Conservation (phyloP, 2,113 vertebrate genomes). For the Globicephala melas region DNA sequence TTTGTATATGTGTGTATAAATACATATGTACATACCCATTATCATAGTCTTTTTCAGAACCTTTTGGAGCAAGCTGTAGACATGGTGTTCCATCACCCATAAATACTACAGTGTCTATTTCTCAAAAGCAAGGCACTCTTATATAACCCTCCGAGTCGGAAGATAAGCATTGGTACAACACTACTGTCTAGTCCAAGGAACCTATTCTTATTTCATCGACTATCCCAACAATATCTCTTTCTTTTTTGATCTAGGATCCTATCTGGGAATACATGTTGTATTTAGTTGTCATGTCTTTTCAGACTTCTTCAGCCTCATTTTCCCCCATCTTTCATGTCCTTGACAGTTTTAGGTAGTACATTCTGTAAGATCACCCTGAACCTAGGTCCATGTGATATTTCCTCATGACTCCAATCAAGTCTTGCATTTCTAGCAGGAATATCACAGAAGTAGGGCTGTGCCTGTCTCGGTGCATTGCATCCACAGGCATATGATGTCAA, state of each 20-base stretch:
- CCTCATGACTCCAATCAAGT: background rate
- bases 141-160: background rate
- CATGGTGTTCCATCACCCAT: background rate
- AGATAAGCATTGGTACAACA: background rate
- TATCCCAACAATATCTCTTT: background rate
- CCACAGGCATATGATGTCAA: background rate
- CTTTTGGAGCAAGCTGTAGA: background rate
- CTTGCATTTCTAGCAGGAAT: slow-evolving; percentile 2
- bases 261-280: background rate
- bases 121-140: background rate
- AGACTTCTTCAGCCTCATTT: slow-evolving; percentile 25
- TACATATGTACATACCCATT: background rate
- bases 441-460: background rate
- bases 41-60: background rate
- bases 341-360: slow-evolving; percentile 13
- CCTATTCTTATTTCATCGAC: background rate
- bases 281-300: slow-evolving; percentile 29
- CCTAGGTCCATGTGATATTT: background rate
- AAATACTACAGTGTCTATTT: background rate
- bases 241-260: background rate
- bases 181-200: background rate
- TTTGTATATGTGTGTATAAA: background rate
- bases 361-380: background rate
- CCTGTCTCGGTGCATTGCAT: background rate
- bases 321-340: background rate